Base-by-base conservation (phyloP, 2,888 invertebrate species). In the Julus scandinavius region DNA sequence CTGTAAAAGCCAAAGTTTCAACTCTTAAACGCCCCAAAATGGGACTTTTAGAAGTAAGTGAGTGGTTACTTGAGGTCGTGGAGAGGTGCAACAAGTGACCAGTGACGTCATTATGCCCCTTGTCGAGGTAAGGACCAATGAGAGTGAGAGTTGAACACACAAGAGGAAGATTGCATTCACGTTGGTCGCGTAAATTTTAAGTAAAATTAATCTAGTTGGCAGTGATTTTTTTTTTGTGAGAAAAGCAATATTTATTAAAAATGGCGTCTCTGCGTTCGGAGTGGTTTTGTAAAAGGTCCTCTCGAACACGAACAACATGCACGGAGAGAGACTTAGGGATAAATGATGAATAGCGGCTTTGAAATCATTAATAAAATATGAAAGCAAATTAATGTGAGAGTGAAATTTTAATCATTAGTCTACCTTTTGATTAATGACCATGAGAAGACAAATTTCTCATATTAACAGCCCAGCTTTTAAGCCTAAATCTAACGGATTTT, bases 311-410 rank as follows among this genome's bases (percentile, higher is more conserved):
- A 72, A 72, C 72, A 72, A 29, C n/a, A n/a, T n/a, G n/a, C n/a
- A n/a, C n/a, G n/a, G n/a, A n/a, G 20, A 29, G 72, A 20, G 72
- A 72, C 72, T 72, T 72, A 72, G 72, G 72, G 72, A 72, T 72
- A 72, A 87, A 87, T 87, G 87, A 87, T 87, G 87, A 87, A 87
- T 87, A 87, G 87, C 63, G 87, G 87, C 86, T 72, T 72, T 85
- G 87, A 87, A 87, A 87, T 87, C 87, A 87, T 87, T 87, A 87
- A 87, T 87, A 87, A 87, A 87, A 87, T 87, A 87, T 87, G 87
- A 87, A 87, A 87, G 87, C 87, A 87, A 87, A 87, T 87, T 87
- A 87, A 87, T 87, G 87, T 87, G 87, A 63, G 87, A 87, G 63
- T 87, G 58, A 87, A 87, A 87, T 87, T 87, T 87, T 87, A 87